Percentiles rank a stretch among this genome's conserved stretches.
phyloP scores from a whole-genome alignment of 2,797 vertebrate genomes.

The Apodemus agrarius region DNA sequence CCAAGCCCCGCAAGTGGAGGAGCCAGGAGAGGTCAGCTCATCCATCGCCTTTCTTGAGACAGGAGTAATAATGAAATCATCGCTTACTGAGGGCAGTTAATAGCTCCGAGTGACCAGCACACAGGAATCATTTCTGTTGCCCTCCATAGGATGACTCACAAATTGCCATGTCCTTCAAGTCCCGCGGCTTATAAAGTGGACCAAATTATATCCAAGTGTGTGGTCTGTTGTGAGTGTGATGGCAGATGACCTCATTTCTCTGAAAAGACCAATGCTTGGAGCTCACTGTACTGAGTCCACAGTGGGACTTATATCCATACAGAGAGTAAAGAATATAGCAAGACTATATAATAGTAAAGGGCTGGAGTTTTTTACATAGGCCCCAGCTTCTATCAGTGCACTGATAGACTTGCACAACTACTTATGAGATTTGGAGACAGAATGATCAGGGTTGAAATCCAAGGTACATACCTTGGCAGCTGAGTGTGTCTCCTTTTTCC shows the following conservation, averaged over 20 bases:
- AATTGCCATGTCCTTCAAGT: constrained; percentile 13
- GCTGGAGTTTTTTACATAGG: background rate
- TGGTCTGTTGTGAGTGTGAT: background rate
- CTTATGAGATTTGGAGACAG: background rate
- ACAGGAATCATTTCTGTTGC: constrained; percentile 8
- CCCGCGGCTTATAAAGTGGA: background rate
- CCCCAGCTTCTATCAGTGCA: background rate
- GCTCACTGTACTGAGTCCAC: background rate
- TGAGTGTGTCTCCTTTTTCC: background rate
- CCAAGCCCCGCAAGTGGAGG: background rate
- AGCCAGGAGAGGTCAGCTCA: background rate
- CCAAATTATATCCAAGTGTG: background rate
- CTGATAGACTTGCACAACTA: background rate
- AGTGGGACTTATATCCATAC: background rate
- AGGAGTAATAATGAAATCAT: constrained; percentile 60
- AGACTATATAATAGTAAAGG: too few species aligned
- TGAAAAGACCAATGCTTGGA: background rate
- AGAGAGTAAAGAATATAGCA: background rate
- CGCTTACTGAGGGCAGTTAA: background rate
- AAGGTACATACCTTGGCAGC: background rate
- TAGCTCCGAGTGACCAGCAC: constrained; percentile 27
- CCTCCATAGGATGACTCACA: background rate
- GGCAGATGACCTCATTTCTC: background rate
- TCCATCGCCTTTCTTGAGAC: background rate
- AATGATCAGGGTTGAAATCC: background rate